These are phyloP conservation scores for Todus mexicanus DNA, from an alignment of 2,797 vertebrate genomes.

Conservation along the genomic window DNA sequence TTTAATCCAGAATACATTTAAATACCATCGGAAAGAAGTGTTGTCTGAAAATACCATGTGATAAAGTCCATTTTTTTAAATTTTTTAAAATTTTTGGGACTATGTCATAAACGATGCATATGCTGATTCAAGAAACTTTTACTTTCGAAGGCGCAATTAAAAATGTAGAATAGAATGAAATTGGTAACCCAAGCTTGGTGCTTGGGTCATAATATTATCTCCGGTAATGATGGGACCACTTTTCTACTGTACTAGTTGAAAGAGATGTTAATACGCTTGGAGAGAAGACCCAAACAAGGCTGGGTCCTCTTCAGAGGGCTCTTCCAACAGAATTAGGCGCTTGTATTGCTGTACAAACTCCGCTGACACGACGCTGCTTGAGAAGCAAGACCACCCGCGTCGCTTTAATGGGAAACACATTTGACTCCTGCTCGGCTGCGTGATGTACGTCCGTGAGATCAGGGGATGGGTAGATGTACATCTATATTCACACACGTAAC, in stretches of 20 bases:
- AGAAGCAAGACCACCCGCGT: neutral
- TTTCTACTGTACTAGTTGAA: neutral
- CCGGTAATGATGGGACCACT: neutral
- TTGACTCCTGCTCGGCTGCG: neutral
- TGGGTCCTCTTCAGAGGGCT: neutral
- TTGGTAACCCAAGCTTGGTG: neutral
- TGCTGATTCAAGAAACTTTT: neutral
- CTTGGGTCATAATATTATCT: neutral
- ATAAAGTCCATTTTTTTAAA: neutral
- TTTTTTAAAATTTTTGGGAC: neutral
- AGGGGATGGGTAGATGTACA: neutral
- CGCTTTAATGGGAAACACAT: constrained; percentile 8
- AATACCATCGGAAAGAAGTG: neutral
- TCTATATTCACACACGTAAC: neutral
- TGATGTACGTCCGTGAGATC: neutral
- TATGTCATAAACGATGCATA: neutral
- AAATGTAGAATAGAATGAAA: neutral
- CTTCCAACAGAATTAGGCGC: neutral
- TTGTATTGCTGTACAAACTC: neutral
- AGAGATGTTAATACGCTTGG: neutral
- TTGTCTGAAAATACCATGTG: neutral
- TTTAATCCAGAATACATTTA: neutral
- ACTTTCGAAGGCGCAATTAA: neutral
- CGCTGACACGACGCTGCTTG: neutral
- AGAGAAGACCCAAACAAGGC: neutral